These are phyloP conservation scores for Pterocles orientalis DNA, from an alignment of 2,113 vertebrate genomes.

Conservation along the genomic window DNA sequence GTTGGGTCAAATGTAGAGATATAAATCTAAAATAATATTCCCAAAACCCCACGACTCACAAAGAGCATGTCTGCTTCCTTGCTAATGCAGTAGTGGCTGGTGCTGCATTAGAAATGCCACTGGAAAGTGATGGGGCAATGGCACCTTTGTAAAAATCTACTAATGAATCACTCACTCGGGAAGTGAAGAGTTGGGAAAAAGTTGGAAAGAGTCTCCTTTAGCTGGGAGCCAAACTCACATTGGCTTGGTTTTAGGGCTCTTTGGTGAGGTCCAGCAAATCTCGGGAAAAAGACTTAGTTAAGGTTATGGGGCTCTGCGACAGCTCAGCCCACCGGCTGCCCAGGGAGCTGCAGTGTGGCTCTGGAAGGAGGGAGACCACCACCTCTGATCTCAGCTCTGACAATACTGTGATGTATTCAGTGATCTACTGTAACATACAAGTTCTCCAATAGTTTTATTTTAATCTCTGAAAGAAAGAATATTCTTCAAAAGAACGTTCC, in stretches of 20 bases:
- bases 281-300: background rate
- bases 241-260: background rate
- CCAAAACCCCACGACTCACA: background rate
- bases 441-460: background rate
- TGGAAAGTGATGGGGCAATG: background rate
- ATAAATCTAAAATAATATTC: background rate
- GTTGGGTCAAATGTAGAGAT: background rate
- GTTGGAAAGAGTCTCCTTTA: background rate
- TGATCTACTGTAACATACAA: background rate
- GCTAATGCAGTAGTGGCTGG: background rate
- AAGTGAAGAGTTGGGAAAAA: background rate
- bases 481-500: background rate
- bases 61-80: background rate
- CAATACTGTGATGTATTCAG: background rate
- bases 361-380: background rate
- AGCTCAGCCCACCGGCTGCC: fast-evolving
- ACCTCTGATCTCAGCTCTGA: background rate
- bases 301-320: background rate
- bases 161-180: background rate
- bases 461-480: background rate
- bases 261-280: background rate
- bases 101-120: background rate
- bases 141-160: background rate
- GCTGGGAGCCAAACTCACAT: background rate
- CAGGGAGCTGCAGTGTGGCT: background rate